phyloP scores from a whole-genome alignment of 2,797 vertebrate genomes.

The Bradypodion pumilum region DNA sequence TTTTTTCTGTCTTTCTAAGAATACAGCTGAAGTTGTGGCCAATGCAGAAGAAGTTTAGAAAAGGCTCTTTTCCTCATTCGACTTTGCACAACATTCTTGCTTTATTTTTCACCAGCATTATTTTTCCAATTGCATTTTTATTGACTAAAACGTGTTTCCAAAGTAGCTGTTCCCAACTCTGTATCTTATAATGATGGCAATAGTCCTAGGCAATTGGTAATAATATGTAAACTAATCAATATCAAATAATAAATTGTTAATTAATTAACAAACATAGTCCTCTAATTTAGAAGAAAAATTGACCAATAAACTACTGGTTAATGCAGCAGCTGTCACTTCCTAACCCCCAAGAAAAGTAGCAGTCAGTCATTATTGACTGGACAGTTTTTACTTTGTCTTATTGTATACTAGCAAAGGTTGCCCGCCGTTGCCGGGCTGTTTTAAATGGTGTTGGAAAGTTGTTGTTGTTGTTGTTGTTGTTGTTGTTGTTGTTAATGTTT shows the following conservation, averaged over 20 bases:
- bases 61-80: conserved; percentile 37
- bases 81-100: conserved; percentile 40
- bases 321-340: conserved; percentile 35
- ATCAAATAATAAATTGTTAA: conserved; percentile 42
- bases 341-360: conserved; percentile 1
- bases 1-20: conserved; percentile 51
- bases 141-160: conserved; percentile 4
- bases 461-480: too few species aligned
- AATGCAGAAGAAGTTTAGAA: conserved; percentile 39
- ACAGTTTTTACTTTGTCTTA: background rate
- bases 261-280: conserved; percentile 50
- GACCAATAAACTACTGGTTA: conserved; percentile 17
- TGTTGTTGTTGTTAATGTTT: too few species aligned
- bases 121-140: conserved; percentile 32
- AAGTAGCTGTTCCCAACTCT: background rate
- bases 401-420: too few species aligned
- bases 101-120: conserved; percentile 43
- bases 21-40: conserved; percentile 49
- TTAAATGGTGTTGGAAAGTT: too few species aligned
- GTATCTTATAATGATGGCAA: background rate
- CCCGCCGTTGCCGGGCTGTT: too few species aligned
- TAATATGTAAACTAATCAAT: conserved; percentile 54
- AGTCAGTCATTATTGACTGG: background rate
- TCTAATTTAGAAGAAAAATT: conserved; percentile 37
- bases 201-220: conserved; percentile 32